Base-by-base conservation (phyloP, 1,140 invertebrate genomes). In the Trachymyrmex cornetzi region DNA sequence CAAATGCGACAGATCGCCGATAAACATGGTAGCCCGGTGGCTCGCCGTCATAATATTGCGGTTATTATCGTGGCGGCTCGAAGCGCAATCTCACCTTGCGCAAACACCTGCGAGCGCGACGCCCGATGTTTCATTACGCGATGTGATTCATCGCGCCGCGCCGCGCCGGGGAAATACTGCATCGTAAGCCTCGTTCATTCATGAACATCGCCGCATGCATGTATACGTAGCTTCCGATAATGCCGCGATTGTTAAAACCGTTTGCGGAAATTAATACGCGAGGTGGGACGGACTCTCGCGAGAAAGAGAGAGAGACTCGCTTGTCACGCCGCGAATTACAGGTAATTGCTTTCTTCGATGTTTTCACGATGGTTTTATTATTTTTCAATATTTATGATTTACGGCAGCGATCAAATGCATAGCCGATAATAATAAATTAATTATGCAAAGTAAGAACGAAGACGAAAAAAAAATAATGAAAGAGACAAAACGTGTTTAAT, bases 1-100 rank as follows among this genome's bases (percentile, higher is more conserved):
- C 89, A 88, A 90, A 88, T 79, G 84, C 79, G 86, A 87, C 79
- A 91, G 90, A 90, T 91, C 89, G 22, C 63, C 77, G 89, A 88
- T 87, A 88, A 90, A 91, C 87, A 63, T 81, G 84, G 82, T 71
- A 74, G 67, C 4, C 48, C 77, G 77, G 57, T 87, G 84, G 66
- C 72, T 64, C 86, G 88, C 77, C 80, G 84, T 89, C 89, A 90
- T 90, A 90, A 90, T 90, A 90, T 85, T 75, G 77, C 63, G 75
- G 88, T 85, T 89, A 90, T 90, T 90, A 90, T 85, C 89, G 89
- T 63, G 84, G 30, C 59, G 61, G 55, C 88, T 57, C 57, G 79
- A 89, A 79, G 71, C 59, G 72, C 77, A 30, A 90, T 84, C 79
- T 89, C 88, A 74, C 53, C 84, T 71, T 72, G 48, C 38, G 71